phyloP scores from a whole-genome alignment of 2,797 vertebrate genomes.

The Aeoliscus strigatus region DNA sequence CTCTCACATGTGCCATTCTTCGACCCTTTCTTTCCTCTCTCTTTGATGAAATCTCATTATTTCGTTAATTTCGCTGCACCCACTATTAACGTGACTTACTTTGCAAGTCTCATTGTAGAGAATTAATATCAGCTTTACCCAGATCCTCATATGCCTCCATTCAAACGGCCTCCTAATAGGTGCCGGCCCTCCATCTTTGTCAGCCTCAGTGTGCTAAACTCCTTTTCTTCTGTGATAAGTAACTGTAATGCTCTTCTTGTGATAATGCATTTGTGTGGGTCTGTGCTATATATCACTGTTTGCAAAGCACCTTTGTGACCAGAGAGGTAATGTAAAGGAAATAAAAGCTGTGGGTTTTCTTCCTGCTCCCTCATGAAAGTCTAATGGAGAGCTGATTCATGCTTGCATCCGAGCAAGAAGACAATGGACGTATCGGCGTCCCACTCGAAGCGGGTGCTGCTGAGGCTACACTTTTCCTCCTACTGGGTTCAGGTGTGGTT shows the following conservation, averaged over 20 bases:
- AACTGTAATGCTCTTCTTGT: no score
- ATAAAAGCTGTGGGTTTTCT: conserved; percentile 57
- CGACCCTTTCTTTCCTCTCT: conserved; percentile 24
- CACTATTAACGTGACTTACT: conserved; percentile 35
- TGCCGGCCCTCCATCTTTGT: conserved; percentile 36
- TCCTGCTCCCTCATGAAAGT: conserved; percentile 62
- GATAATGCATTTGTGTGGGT: conserved; percentile 54
- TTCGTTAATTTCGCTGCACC: conserved; percentile 51
- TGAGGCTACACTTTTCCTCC: conserved; percentile 61
- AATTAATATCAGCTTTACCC: conserved; percentile 60
- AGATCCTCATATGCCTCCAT: no score
- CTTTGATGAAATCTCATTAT: conserved; percentile 57
- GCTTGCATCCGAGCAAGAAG: conserved; percentile 42
- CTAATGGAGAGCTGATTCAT: conserved; percentile 68
- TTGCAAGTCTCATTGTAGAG: conserved; percentile 39
- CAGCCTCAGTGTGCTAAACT: no score
- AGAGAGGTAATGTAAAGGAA: conserved; percentile 52
- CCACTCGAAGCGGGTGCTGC: conserved; percentile 62
- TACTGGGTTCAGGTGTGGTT: conserved; percentile 60
- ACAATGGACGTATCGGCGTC: conserved; percentile 53
- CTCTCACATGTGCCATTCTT: no score
- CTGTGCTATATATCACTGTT: no score
- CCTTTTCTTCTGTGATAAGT: no score
- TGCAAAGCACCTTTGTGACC: conserved; percentile 42
- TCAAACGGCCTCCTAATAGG: no score